Percentiles rank a stretch among this genome's conserved stretches.
phyloP scores from a whole-genome alignment of 2,888 invertebrate species.

The Drosophila kuntzei region DNA sequence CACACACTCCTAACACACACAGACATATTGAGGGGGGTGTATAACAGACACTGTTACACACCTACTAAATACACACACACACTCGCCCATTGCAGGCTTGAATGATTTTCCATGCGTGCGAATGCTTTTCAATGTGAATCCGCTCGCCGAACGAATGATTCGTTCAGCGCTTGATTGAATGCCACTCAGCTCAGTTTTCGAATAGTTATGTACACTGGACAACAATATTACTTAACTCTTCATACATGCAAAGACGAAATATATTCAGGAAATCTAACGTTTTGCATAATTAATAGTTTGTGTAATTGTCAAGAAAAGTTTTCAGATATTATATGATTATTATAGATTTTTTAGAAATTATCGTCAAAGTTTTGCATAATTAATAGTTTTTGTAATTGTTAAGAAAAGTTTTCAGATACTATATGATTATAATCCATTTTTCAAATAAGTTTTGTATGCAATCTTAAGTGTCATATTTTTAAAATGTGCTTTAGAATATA shows the following conservation, averaged over 20 bases:
- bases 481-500: too few species aligned
- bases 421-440: neutral
- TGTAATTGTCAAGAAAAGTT: neutral
- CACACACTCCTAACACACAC: constrained; percentile 45
- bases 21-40: constrained; percentile 52
- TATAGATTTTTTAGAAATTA: neutral
- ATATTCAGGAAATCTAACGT: constrained; percentile 12
- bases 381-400: neutral
- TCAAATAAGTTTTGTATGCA: too few species aligned
- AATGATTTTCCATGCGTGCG: constrained; percentile 78
- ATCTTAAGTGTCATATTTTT: neutral
- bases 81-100: constrained; percentile 59
- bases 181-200: constrained; percentile 40
- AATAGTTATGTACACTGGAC: constrained; percentile 39
- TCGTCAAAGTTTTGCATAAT: neutral
- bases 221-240: constrained; percentile 26
- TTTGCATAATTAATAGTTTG: neutral
- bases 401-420: neutral
- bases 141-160: constrained; percentile 50
- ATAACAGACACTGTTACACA: constrained; percentile 28
- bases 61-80: constrained; percentile 29
- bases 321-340: neutral
- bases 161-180: constrained; percentile 62
- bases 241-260: neutral
- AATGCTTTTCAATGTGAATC: constrained; percentile 60